phyloP scores from a whole-genome alignment of 2,888 invertebrate genomes.

The Trichacis sp. region DNA sequence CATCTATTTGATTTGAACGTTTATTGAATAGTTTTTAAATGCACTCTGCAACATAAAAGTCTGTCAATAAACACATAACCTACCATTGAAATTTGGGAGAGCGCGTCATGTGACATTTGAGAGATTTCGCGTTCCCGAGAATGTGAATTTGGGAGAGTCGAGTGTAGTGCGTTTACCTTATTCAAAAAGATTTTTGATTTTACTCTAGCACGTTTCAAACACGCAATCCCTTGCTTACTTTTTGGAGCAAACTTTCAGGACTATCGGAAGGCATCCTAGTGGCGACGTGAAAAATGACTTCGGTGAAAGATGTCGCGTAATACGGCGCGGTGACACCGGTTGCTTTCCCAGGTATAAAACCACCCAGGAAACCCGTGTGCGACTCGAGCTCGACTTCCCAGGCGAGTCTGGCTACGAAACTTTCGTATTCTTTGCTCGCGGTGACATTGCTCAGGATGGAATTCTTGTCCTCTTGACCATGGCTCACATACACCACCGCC shows the following conservation, averaged over 20 bases:
- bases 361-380: slow-evolving; percentile 96
- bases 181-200: no score
- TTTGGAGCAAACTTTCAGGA: slow-evolving; percentile 87
- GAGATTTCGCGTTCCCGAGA: no score
- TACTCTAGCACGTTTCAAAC: no score
- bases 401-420: slow-evolving; percentile 79
- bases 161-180: no score
- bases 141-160: no score
- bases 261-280: slow-evolving; percentile 95
- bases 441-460: slow-evolving; percentile 92
- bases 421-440: slow-evolving; percentile 94
- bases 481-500: slow-evolving; percentile 97
- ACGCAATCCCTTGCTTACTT: no score
- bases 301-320: slow-evolving; percentile 91
- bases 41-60: no score
- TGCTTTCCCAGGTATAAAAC: slow-evolving; percentile 88
- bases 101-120: no score
- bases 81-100: no score
- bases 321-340: slow-evolving; percentile 96
- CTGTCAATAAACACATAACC: no score
- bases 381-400: slow-evolving; percentile 92
- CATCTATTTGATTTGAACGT: no score
- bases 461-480: slow-evolving; percentile 96
- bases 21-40: no score
- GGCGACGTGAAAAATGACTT: slow-evolving; percentile 97